phyloP scores from a whole-genome alignment of 2,113 vertebrate species.

The Fregata magnificens region DNA sequence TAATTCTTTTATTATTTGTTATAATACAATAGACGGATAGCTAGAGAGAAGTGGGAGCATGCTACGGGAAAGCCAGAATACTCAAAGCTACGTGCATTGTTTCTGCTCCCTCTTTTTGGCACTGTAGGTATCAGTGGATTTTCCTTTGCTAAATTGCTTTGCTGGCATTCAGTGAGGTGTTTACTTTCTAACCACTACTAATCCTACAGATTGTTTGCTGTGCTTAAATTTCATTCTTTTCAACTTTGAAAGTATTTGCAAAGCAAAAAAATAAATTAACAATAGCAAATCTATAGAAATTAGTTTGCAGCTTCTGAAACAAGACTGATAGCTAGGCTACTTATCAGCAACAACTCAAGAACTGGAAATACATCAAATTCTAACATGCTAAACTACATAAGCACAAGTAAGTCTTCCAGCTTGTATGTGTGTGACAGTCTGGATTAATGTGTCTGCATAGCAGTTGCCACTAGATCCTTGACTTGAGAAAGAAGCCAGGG shows the following conservation, averaged over 20 bases:
- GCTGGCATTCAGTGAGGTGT: background rate
- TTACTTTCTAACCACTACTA: background rate
- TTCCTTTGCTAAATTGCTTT: background rate
- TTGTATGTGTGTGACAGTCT: background rate
- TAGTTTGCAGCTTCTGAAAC: background rate
- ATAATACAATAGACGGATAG: background rate
- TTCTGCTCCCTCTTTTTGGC: background rate
- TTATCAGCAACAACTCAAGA: background rate
- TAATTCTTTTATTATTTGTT: constrained; percentile 38
- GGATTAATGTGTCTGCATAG: background rate
- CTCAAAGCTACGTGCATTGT: background rate
- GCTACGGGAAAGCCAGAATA: background rate
- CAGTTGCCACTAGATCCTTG: background rate
- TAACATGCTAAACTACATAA: background rate
- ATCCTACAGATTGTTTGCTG: background rate
- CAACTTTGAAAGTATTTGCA: background rate
- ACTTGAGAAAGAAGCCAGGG: background rate
- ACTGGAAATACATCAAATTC: background rate
- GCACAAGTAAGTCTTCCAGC: background rate
- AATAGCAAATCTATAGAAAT: background rate
- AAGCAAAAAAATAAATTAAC: background rate
- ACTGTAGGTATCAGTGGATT: background rate
- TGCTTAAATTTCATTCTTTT: background rate
- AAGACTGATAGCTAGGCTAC: background rate
- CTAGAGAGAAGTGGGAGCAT: background rate